Evolutionary conservation across 1,140 invertebrate species (phyloP).

Genomic region (Apis florea): DNA sequence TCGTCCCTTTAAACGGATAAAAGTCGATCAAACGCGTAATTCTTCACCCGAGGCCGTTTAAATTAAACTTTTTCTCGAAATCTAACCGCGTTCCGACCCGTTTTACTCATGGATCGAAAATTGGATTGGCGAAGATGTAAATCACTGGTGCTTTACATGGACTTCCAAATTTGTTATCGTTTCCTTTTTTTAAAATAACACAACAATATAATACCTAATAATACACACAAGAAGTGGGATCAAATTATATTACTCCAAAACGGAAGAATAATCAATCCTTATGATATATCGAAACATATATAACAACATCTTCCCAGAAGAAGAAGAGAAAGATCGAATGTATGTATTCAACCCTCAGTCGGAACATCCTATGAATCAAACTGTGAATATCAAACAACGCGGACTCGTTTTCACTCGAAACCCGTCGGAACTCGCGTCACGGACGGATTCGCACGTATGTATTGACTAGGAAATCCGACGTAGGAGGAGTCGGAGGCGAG

Average conservation of each 20-base stretch:
- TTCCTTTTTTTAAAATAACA: no score
- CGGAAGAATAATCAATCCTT: no score
- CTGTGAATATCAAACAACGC: neutral
- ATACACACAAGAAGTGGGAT: no score
- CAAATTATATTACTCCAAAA: no score
- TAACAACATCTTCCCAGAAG: no score
- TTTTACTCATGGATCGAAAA: neutral
- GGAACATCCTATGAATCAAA: no score
- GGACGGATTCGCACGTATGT: constrained; percentile 29
- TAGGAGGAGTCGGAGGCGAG: constrained; percentile 35
- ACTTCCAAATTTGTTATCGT: no score
- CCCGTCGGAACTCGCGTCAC: constrained; percentile 37
- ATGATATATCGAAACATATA: no score
- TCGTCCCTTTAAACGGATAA: neutral
- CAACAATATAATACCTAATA: no score
- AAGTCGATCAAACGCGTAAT: neutral
- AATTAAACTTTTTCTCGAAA: neutral
- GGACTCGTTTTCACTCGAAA: neutral
- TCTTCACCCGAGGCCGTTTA: constrained; percentile 3
- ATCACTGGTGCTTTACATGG: no score
- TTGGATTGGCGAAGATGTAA: neutral
- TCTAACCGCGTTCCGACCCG: neutral
- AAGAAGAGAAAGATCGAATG: no score
- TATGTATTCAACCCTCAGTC: no score
- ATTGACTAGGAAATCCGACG: constrained; percentile 28